A percentile compares a stretch with the other conserved stretches of the same genome.
Evolutionary conservation across 2,113 vertebrate genomes (phyloP).

Genomic region (Zingel zingel): DNA sequence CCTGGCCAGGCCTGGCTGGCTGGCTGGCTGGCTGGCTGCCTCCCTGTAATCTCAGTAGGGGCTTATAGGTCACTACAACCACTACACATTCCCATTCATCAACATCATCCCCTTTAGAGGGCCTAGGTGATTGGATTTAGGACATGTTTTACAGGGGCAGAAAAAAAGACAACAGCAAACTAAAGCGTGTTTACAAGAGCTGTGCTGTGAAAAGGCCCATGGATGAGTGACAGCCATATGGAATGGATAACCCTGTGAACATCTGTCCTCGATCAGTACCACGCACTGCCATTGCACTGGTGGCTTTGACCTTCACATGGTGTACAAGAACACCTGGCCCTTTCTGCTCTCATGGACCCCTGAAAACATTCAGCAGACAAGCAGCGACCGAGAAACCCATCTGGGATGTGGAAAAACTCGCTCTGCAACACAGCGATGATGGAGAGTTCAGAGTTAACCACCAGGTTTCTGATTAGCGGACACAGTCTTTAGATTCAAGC

Average conservation of each 20-base stretch:
- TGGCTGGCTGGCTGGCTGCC: conserved; percentile 41
- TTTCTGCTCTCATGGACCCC: conserved; percentile 22
- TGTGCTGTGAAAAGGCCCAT: conserved; percentile 75
- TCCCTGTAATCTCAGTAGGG: conserved; percentile 71
- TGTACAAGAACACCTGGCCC: conserved; percentile 69
- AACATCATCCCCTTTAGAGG: conserved; percentile 75
- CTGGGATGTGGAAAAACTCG: neutral
- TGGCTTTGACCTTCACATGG: conserved; percentile 69
- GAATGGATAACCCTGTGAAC: conserved; percentile 74
- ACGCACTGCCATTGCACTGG: conserved; percentile 8
- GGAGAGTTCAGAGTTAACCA: neutral
- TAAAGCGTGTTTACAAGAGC: conserved; percentile 77
- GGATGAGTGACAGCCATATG: conserved; percentile 78
- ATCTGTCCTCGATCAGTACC: conserved; percentile 77
- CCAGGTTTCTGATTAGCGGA: neutral
- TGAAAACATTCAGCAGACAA: conserved; percentile 12
- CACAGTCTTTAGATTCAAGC: too few species aligned
- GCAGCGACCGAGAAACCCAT: neutral
- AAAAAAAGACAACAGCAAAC: conserved; percentile 53
- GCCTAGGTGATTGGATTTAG: conserved; percentile 83
- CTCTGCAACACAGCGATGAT: neutral
- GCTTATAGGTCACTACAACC: conserved; percentile 78
- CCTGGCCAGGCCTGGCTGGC: conserved; percentile 43
- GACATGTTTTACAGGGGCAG: conserved; percentile 75
- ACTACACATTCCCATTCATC: conserved; percentile 75